These are phyloP conservation scores for Lagorchestes hirsutus DNA, from an alignment of 2,797 vertebrate genomes.

Conservation along the genomic window DNA sequence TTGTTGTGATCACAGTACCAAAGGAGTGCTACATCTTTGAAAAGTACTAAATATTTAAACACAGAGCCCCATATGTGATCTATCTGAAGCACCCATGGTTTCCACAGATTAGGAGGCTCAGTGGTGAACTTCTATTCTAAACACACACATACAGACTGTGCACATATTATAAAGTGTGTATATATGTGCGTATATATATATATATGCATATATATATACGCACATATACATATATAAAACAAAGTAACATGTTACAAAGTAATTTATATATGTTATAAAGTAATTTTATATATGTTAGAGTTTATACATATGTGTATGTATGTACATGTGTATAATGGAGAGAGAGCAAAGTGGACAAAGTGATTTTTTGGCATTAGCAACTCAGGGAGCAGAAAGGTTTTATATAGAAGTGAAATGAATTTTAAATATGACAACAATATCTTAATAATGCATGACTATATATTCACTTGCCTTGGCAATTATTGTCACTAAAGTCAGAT, in stretches of 20 bases:
- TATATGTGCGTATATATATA: no score
- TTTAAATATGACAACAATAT: not conserved
- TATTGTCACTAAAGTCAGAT: not conserved
- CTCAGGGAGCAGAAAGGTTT: not conserved
- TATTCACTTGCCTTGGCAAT: not conserved
- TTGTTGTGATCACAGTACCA: not conserved
- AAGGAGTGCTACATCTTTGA: not conserved
- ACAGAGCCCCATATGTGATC: not conserved
- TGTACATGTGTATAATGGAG: no score
- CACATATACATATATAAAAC: not conserved
- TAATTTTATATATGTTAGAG: not conserved
- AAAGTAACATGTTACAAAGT: not conserved
- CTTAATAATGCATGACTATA: not conserved
- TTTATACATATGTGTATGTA: not conserved
- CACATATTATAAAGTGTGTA: not conserved
- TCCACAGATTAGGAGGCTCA: not conserved
- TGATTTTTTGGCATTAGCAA: not conserved
- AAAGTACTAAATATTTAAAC: not conserved
- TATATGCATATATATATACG: no score
- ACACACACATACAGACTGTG: not conserved
- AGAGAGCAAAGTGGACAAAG: not conserved
- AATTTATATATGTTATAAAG: not conserved
- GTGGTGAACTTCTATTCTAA: not conserved
- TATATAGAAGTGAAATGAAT: not conserved
- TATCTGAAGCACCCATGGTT: not conserved